Evolutionary conservation across 1,140 invertebrate genomes (phyloP).

Genomic region (Lasaia peninsularis): DNA sequence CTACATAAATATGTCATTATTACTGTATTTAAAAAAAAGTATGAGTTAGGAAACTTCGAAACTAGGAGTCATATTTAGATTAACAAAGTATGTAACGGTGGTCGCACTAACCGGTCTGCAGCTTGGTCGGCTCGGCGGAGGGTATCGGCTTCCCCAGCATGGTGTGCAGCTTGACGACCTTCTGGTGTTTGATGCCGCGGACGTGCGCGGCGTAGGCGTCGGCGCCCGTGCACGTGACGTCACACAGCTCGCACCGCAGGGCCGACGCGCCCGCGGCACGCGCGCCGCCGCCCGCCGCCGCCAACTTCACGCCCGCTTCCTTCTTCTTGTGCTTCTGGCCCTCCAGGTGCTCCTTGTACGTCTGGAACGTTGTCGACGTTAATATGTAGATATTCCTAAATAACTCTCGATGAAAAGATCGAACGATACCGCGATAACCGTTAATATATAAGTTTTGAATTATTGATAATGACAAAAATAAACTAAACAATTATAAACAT

Average conservation of each 20-base stretch:
- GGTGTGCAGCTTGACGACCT: constrained; percentile 96
- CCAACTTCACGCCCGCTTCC: constrained; percentile 92
- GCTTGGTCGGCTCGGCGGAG: constrained; percentile 93
- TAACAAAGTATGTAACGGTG: background rate
- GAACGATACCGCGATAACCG: too few relatives aligned
- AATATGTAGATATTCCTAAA: too few relatives aligned
- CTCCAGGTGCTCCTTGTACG: constrained; percentile 97
- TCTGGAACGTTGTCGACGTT: constrained; percentile 73
- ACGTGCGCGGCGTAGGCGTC: constrained; percentile 99
- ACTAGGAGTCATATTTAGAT: too few relatives aligned
- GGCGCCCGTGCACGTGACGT: constrained; percentile 97
- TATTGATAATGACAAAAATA: too few relatives aligned
- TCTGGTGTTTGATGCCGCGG: constrained; percentile 97
- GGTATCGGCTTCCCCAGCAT: constrained; percentile 98
- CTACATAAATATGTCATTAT: too few relatives aligned
- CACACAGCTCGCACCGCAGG: constrained; percentile 93
- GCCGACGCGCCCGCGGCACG: constrained; percentile 80
- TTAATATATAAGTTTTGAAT: too few relatives aligned
- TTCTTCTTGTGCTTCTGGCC: constrained; percentile 99
- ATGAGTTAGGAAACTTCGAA: too few relatives aligned
- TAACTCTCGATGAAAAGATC: too few relatives aligned
- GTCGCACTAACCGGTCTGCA: constrained; percentile 67
- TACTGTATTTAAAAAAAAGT: too few relatives aligned
- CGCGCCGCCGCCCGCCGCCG: constrained; percentile 68
- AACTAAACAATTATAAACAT: too few relatives aligned